Conservation (phyloP, 2,113 vertebrate genomes). For the Oreotrochilus melanogaster region DNA sequence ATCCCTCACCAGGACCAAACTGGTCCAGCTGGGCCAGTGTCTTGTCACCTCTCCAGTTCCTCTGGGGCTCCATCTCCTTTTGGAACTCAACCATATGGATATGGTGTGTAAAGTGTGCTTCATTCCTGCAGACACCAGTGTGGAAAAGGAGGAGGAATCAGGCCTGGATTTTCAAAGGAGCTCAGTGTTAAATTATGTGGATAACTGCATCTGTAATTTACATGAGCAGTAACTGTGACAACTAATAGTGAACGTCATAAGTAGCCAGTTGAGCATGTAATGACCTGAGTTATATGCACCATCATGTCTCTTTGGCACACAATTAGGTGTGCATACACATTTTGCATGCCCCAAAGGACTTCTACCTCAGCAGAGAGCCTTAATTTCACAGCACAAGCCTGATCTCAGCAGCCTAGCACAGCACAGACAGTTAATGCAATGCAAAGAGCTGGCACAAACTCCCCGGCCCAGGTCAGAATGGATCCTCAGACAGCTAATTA, state of each 20-base stretch:
- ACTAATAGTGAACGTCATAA: constrained; percentile 47
- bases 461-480: not conserved
- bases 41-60: not conserved
- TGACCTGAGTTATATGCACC: constrained; percentile 46
- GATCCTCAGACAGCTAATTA: constrained; percentile 73
- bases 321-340: constrained; percentile 57
- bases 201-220: constrained; percentile 50
- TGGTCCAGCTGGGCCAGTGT: not conserved
- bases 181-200: constrained; percentile 38
- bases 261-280: constrained; percentile 57
- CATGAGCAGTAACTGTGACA: constrained; percentile 69
- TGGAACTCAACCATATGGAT: not conserved
- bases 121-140: not conserved
- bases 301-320: constrained; percentile 44
- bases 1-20: not conserved
- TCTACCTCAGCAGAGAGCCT: constrained; percentile 11
- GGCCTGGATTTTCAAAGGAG: constrained; percentile 30
- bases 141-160: constrained; percentile 6
- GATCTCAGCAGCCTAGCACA: constrained; percentile 12
- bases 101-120: not conserved
- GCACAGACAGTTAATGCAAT: not conserved
- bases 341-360: constrained; percentile 43
- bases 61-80: not conserved
- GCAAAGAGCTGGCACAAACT: constrained; percentile 47
- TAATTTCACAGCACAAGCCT: constrained; percentile 29